phyloP scores from a whole-genome alignment of 2,888 invertebrate genomes.

The Tanypteryx hageni region DNA sequence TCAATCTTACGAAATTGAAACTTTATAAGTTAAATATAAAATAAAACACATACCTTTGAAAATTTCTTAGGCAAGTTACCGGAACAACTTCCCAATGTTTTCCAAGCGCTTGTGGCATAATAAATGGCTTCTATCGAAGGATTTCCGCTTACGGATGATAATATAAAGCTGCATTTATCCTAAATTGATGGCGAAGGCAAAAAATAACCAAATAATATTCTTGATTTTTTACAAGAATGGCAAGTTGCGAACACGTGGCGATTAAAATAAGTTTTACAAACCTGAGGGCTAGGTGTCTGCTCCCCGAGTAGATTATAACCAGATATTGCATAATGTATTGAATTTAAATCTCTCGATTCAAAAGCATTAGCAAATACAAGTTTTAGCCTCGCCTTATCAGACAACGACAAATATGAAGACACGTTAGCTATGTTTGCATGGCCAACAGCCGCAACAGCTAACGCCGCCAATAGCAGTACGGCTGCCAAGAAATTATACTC shows the following conservation, averaged over 20 bases:
- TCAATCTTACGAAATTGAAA: not conserved
- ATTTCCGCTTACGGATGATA: constrained; percentile 73
- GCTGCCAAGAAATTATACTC: constrained; percentile 25
- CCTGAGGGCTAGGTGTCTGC: constrained; percentile 79
- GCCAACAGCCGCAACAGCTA: constrained; percentile 42
- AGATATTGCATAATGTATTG: constrained; percentile 84
- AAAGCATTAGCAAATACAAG: constrained; percentile 73
- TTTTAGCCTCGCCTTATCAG: constrained; percentile 72
- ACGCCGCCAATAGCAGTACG: constrained; percentile 31
- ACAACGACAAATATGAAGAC: constrained; percentile 73
- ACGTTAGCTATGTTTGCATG: constrained; percentile 17
- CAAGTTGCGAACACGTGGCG: not conserved
- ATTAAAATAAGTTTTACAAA: constrained; percentile 72
- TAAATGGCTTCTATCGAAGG: constrained; percentile 77
- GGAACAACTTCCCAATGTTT: constrained; percentile 79
- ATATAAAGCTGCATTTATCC: constrained; percentile 76
- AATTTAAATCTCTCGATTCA: constrained; percentile 72
- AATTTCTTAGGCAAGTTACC: constrained; percentile 76
- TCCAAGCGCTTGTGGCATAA: constrained; percentile 82
- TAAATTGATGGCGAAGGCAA: constrained; percentile 69
- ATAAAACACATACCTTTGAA: constrained; percentile 73
- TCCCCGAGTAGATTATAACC: constrained; percentile 84
- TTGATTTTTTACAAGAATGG: not conserved
- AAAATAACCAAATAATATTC: no score
- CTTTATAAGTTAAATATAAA: constrained; percentile 63